These are phyloP conservation scores for Hemitrygon akajei DNA, from an alignment of 2,797 vertebrate genomes.

Conservation along the genomic window DNA sequence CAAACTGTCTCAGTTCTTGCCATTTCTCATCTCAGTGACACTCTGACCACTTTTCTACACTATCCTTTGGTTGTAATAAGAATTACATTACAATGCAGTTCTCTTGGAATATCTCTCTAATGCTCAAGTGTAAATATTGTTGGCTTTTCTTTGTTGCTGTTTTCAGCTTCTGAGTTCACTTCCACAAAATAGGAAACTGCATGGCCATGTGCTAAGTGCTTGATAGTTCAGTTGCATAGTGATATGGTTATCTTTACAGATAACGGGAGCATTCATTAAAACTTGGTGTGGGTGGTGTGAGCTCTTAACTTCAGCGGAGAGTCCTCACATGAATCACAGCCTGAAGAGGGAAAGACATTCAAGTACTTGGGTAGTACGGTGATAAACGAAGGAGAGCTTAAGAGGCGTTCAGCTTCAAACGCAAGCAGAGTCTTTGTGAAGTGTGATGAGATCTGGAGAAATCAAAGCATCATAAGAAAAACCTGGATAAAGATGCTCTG, in stretches of 20 bases:
- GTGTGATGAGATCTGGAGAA: slow-evolving; percentile 8
- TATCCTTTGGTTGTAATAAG: not conserved
- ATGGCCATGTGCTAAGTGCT: slow-evolving; percentile 18
- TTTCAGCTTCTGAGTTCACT: slow-evolving; percentile 9
- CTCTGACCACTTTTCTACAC: not conserved
- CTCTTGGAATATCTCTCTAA: not conserved
- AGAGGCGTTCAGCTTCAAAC: slow-evolving; percentile 21
- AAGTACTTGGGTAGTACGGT: slow-evolving; percentile 6
- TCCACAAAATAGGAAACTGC: not conserved
- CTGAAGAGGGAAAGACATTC: not conserved
- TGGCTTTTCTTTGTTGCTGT: not conserved
- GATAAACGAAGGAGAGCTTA: not conserved
- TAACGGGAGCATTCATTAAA: not conserved
- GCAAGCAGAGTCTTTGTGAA: not conserved
- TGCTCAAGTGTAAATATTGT: slow-evolving; percentile 4
- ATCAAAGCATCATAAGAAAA: not conserved
- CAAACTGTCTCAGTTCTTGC: not conserved
- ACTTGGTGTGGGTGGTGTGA: not conserved
- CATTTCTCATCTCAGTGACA: not conserved
- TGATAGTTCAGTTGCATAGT: not conserved
- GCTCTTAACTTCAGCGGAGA: not conserved
- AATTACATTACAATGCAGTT: not conserved
- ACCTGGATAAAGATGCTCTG: not conserved
- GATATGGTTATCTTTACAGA: slow-evolving; percentile 29
- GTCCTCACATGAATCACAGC: not conserved